Base-by-base conservation (phyloP, 2,888 invertebrate genomes). In the Camponotus fellah region DNA sequence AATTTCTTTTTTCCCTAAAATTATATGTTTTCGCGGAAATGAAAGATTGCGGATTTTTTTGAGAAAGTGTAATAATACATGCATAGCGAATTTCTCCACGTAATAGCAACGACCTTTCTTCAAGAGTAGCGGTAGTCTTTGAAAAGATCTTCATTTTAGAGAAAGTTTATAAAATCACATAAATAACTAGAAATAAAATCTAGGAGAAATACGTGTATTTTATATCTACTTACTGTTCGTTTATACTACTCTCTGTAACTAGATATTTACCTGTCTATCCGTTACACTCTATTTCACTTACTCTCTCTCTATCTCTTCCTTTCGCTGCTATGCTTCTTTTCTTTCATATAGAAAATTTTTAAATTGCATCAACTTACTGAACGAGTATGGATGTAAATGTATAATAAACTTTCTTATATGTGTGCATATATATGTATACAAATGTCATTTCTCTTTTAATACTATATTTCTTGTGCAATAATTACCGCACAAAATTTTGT, bases 41-140 rank as follows among this genome's bases (percentile, higher is more conserved):
- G 40, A 77, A 40, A 26, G 26, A 77, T 37, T 9, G 21, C 5
- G 53, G n/a, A 49, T 9, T 46, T 46, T 46, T 46, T 69, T 60
- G 86, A 89, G 88, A 89, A 89, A 88, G 86, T 89, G 34, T 74
- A 80, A 80, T 72, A 74, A 37, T 43, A 71, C 34, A 46, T 12
- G 79, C 17, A 58, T 12, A 46, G 37, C 65, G 34, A 75, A 86
- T 83, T 69, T 62, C 79, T 71, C 75, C 72, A 76, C 46, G 76
- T 76, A 58, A 62, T n/a, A 56, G 60, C 32, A 49, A 58, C 40
- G 83, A 77, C 46, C 77, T 56, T 56, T 66, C 46, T 21, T 66
- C 14, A 14, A 53, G 80, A 65, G 34, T 26, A 49, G 21, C n/a
- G 53, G 14, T 2, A 46, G 58, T 37, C 6, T 10, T 72, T 37